Conservation (phyloP, 2,888 invertebrate genomes). For the Pammene aurita region DNA sequence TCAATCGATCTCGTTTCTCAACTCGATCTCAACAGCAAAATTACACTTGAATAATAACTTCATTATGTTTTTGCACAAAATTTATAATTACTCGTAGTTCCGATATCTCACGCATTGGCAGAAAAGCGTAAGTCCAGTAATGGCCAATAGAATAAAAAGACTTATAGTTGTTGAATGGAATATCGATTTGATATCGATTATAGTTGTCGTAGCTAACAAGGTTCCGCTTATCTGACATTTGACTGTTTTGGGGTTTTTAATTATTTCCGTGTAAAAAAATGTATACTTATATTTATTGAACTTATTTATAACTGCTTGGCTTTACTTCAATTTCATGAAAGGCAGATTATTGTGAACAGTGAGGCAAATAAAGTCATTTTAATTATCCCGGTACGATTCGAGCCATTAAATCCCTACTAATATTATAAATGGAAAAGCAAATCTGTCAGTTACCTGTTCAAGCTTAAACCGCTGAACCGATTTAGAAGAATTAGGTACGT, state of each 20-base stretch:
- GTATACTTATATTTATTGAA: background rate
- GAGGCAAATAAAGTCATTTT: too few species aligned
- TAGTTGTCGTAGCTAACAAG: constrained; percentile 31
- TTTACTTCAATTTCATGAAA: too few species aligned
- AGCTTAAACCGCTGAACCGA: too few species aligned
- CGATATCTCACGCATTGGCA: background rate
- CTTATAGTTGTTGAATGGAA: background rate
- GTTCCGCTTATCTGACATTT: constrained; percentile 37
- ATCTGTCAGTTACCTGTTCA: too few species aligned
- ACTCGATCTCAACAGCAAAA: constrained; percentile 14
- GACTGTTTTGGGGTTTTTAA: constrained; percentile 8
- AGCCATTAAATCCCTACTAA: too few species aligned
- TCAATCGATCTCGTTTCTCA: constrained; percentile 33
- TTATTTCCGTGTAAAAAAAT: constrained; percentile 28
- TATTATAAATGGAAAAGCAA: too few species aligned
- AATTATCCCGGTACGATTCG: too few species aligned
- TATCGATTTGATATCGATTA: constrained; percentile 26
- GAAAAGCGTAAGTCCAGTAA: background rate
- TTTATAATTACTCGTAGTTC: constrained; percentile 40
- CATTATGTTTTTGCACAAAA: constrained; percentile 35
- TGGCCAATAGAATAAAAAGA: background rate
- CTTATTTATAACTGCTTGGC: background rate
- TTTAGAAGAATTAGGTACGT: too few species aligned
- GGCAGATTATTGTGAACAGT: too few species aligned
- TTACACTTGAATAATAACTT: constrained; percentile 26